A percentile compares a stretch with the other conserved stretches of the same genome.
phyloP scores from a whole-genome alignment of 2,797 vertebrate genomes.

The Anniella stebbinsi region DNA sequence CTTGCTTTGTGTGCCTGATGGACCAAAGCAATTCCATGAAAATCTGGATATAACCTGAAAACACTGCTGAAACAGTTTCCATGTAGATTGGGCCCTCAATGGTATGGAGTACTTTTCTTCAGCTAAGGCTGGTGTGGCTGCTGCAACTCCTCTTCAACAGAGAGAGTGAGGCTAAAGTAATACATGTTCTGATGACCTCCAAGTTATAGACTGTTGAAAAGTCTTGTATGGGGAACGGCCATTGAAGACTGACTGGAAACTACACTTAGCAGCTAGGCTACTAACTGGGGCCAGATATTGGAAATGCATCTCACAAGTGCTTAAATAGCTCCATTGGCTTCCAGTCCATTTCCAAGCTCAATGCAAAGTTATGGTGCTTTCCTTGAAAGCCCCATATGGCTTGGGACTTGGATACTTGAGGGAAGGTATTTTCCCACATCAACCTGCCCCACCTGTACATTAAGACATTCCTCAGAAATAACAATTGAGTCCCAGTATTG shows the following conservation, averaged over 20 bases:
- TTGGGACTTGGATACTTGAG: not conserved
- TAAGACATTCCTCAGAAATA: not conserved
- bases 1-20: too few relatives aligned
- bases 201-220: not conserved
- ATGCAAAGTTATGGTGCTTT: not conserved
- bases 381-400: not conserved
- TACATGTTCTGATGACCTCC: not conserved
- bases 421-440: not conserved
- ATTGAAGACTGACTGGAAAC: not conserved
- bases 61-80: too few relatives aligned
- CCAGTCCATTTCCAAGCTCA: not conserved
- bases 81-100: too few relatives aligned
- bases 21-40: too few relatives aligned
- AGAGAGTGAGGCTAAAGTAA: not conserved
- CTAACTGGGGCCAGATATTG: not conserved
- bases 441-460: not conserved
- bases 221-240: not conserved
- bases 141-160: not conserved
- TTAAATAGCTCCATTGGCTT: not conserved
- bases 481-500: too few relatives aligned
- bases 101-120: too few relatives aligned
- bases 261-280: not conserved
- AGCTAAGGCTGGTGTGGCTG: not conserved
- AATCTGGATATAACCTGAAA: too few relatives aligned
- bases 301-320: not conserved